A percentile compares a stretch with the other conserved stretches of the same genome.
Conservation (phyloP, 2,888 invertebrate species). For the Rotaria socialis region DNA sequence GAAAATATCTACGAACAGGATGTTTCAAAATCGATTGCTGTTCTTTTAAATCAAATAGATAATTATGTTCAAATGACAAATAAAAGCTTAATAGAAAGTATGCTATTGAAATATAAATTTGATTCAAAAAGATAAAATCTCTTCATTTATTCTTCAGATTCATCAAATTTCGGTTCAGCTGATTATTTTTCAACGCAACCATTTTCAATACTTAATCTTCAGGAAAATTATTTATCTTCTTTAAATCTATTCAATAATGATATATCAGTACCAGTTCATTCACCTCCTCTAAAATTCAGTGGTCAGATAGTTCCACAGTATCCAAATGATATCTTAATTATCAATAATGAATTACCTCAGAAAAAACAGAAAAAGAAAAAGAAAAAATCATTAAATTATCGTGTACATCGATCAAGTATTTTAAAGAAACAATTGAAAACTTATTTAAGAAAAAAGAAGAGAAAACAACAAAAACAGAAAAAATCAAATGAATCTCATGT, state of each 20-base stretch:
- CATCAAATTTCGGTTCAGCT: too few relatives aligned
- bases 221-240: neutral
- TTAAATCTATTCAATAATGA: neutral
- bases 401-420: neutral
- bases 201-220: neutral
- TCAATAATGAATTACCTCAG: neutral
- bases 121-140: too few relatives aligned
- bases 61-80: too few relatives aligned
- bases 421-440: neutral
- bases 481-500: neutral
- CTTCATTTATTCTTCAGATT: too few relatives aligned
- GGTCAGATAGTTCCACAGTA: neutral
- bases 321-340: neutral
- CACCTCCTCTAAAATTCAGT: neutral
- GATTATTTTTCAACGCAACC: neutral
- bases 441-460: neutral
- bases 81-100: too few relatives aligned
- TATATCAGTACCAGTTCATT: neutral
- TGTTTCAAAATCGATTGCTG: too few relatives aligned
- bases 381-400: neutral
- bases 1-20: too few relatives aligned
- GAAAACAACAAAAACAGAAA: neutral
- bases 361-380: neutral
- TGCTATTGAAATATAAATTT: too few relatives aligned
- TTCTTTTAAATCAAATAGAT: too few relatives aligned